Conservation (phyloP, 2,113 vertebrate genomes). For the Tyrannus savana region DNA sequence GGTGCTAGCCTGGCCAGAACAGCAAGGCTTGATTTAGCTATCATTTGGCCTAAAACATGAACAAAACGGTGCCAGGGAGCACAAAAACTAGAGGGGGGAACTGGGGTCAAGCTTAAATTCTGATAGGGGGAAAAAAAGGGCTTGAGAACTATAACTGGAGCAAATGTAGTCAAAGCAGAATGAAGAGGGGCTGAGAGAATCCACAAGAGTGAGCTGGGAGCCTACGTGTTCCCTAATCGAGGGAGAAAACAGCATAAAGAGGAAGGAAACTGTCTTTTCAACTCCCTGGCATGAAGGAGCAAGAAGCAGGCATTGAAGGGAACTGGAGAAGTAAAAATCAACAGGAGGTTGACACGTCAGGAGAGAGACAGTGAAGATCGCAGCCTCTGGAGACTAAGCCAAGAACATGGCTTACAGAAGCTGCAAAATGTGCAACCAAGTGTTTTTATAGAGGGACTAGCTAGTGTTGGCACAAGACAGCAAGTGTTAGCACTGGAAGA, state of each 20-base stretch:
- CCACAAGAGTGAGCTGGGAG: not conserved
- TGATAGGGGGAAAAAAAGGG: not conserved
- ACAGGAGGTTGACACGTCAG: constrained; percentile 45
- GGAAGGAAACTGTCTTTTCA: not conserved
- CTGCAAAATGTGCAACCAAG: constrained; percentile 64
- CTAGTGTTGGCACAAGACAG: constrained; percentile 67
- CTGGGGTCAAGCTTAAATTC: not conserved
- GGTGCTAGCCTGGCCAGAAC: not conserved
- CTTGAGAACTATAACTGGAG: not conserved
- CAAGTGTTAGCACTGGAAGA: constrained; percentile 67
- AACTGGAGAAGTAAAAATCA: constrained; percentile 41
- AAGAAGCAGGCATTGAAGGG: not conserved
- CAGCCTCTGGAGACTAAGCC: constrained; percentile 49
- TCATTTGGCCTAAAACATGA: not conserved
- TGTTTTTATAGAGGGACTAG: constrained; percentile 68
- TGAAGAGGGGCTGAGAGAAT: not conserved
- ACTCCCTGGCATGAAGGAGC: not conserved
- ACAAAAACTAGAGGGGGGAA: not conserved
- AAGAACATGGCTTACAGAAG: constrained; percentile 58
- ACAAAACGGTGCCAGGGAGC: not conserved
- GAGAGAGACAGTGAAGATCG: constrained; percentile 35
- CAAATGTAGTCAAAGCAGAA: not conserved
- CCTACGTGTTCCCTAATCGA: rapidly evolving
- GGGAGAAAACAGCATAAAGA: not conserved
- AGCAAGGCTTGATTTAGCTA: not conserved